Conservation (phyloP, 2,113 vertebrate species). For the Glaucomys volans region DNA sequence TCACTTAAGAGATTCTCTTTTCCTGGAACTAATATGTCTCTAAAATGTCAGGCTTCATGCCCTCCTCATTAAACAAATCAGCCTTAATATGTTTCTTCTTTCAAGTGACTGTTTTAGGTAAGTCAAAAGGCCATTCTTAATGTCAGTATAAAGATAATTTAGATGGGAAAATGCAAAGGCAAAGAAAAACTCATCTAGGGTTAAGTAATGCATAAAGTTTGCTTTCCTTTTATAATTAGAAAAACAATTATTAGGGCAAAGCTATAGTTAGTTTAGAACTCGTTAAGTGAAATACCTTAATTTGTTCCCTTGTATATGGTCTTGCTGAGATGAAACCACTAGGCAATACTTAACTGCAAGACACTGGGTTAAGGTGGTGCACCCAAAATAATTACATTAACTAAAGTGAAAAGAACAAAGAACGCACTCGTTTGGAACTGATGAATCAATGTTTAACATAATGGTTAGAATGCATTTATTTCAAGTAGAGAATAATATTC, state of each 20-base stretch:
- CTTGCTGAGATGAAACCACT: conserved; percentile 4
- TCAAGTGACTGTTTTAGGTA: conserved; percentile 70
- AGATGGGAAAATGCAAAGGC: neutral
- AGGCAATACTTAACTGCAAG: conserved; percentile 21
- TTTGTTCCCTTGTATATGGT: neutral
- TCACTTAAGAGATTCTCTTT: conserved; percentile 65
- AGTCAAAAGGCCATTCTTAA: conserved; percentile 71
- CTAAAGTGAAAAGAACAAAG: conserved; percentile 14
- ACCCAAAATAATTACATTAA: conserved; percentile 56
- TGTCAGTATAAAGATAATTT: conserved; percentile 64
- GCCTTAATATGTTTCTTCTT: conserved; percentile 64
- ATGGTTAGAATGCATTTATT: neutral
- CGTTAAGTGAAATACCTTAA: neutral
- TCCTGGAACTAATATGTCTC: conserved; percentile 54
- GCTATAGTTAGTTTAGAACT: neutral
- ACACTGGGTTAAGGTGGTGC: neutral
- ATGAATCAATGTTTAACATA: neutral
- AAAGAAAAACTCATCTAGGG: conserved; percentile 38
- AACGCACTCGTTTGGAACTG: conserved; percentile 15
- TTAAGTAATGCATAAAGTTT: neutral
- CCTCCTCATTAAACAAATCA: conserved; percentile 67
- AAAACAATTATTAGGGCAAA: conserved; percentile 5
- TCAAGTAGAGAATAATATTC: neutral
- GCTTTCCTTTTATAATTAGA: neutral
- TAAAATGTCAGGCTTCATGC: conserved; percentile 76